A percentile compares a stretch with the other conserved stretches of the same genome.
These are phyloP conservation scores for Heteromormyrus szaboi DNA, from an alignment of 2,797 vertebrate species.

Conservation along the genomic window DNA sequence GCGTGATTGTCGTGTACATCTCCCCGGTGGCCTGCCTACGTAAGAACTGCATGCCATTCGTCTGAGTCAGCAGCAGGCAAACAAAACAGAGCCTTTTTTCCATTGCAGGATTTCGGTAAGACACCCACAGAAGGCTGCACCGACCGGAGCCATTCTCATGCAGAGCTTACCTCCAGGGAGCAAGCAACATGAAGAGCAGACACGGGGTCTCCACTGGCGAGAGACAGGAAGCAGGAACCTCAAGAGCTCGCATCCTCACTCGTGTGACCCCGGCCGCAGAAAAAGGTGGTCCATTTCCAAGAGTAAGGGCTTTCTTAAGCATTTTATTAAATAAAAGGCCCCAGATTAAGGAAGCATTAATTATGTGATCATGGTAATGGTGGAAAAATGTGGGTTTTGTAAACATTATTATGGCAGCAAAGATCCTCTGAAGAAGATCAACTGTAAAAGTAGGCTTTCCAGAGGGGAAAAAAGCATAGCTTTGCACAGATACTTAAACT, in stretches of 20 bases:
- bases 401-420: background rate
- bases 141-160: conserved; percentile 46
- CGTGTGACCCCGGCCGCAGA: conserved; percentile 44
- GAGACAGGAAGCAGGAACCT: background rate
- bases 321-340: background rate
- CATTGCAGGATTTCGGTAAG: conserved; percentile 41
- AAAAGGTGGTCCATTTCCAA: conserved; percentile 53
- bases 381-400: background rate
- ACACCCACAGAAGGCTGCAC: conserved; percentile 36
- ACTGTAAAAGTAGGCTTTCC: background rate
- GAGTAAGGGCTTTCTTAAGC: conserved; percentile 5
- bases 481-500: background rate
- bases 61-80: conserved; percentile 59
- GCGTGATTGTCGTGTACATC: conserved; percentile 46
- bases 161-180: conserved; percentile 29
- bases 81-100: conserved; percentile 36
- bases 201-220: conserved; percentile 4
- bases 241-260: background rate
- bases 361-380: background rate
- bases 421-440: background rate
- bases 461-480: background rate
- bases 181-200: background rate
- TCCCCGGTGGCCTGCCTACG: conserved; percentile 46
- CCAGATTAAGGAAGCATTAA: background rate
- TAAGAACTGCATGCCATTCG: conserved; percentile 58